Conservation (phyloP, 2,113 vertebrate genomes). For the Rhadina sibilatrix region DNA sequence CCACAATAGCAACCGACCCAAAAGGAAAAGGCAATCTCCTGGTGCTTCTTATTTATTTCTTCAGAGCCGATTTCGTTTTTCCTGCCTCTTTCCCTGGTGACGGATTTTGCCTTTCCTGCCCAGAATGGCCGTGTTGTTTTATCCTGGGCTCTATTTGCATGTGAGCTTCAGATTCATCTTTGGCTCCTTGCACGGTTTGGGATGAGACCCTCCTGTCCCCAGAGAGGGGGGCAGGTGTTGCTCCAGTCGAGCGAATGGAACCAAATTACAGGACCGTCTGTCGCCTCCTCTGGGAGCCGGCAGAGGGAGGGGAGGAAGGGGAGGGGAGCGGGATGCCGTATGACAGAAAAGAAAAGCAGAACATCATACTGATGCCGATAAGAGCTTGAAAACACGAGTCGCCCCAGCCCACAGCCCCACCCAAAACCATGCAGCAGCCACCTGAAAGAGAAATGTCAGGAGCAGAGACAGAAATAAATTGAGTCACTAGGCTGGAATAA, state of each 20-base stretch:
- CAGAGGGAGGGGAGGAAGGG: conserved; percentile 74
- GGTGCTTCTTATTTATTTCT: conserved; percentile 49
- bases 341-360: conserved; percentile 56
- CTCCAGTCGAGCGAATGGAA: conserved; percentile 99
- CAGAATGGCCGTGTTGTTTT: conserved; percentile 20
- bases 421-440: conserved; percentile 51
- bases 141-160: conserved; percentile 63
- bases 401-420: conserved; percentile 45
- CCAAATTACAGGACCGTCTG: conserved; percentile 94
- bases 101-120: conserved; percentile 47
- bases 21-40: conserved; percentile 33
- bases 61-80: conserved; percentile 36
- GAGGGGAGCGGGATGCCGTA: conserved; percentile 62
- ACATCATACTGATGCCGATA: conserved; percentile 40
- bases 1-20: conserved; percentile 2
- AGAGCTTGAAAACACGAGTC: conserved; percentile 57
- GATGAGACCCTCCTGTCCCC: conserved; percentile 82
- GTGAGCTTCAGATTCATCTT: conserved; percentile 74
- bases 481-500: not conserved
- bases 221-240: conserved; percentile 98
- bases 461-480: conserved; percentile 18
- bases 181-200: conserved; percentile 76
- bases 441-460: conserved; percentile 48
- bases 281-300: conserved; percentile 95
- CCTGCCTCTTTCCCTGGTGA: conserved; percentile 31